Conservation (phyloP, 2,113 vertebrate species). For the Lampris incognitus region DNA sequence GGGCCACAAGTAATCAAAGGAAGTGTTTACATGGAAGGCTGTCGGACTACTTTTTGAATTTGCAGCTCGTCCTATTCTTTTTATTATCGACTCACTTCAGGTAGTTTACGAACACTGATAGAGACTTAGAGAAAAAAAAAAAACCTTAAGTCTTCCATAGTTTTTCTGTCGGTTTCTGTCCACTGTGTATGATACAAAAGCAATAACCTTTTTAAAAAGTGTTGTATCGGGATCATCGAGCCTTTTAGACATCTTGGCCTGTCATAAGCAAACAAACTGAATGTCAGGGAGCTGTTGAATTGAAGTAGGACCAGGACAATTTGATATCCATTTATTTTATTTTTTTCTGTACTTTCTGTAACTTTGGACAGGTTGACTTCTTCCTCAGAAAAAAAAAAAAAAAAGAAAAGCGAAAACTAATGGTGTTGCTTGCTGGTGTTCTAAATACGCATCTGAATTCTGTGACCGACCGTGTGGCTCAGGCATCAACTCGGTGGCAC, state of each 20-base stretch:
- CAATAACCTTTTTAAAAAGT: constrained; percentile 83
- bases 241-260: constrained; percentile 65
- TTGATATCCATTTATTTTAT: constrained; percentile 66
- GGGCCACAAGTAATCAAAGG: constrained; percentile 79
- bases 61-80: constrained; percentile 80
- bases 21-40: constrained; percentile 85
- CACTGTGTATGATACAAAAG: constrained; percentile 83
- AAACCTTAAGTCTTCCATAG: constrained; percentile 85
- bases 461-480: constrained; percentile 54
- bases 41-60: constrained; percentile 85
- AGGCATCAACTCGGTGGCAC: constrained; percentile 57
- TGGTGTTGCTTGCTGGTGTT: constrained; percentile 48
- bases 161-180: constrained; percentile 80
- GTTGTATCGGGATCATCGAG: constrained; percentile 71
- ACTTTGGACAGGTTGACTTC: constrained; percentile 88
- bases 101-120: constrained; percentile 89
- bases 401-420: not conserved
- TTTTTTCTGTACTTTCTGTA: constrained; percentile 76
- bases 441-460: constrained; percentile 48
- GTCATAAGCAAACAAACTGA: constrained; percentile 70
- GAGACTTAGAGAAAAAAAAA: constrained; percentile 66
- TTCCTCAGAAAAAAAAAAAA: constrained; percentile 52
- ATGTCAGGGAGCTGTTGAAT: constrained; percentile 79
- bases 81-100: constrained; percentile 83
- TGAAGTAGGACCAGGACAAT: constrained; percentile 69